phyloP scores from a whole-genome alignment of 1,140 invertebrate species.

The Ganaspis sp. region DNA sequence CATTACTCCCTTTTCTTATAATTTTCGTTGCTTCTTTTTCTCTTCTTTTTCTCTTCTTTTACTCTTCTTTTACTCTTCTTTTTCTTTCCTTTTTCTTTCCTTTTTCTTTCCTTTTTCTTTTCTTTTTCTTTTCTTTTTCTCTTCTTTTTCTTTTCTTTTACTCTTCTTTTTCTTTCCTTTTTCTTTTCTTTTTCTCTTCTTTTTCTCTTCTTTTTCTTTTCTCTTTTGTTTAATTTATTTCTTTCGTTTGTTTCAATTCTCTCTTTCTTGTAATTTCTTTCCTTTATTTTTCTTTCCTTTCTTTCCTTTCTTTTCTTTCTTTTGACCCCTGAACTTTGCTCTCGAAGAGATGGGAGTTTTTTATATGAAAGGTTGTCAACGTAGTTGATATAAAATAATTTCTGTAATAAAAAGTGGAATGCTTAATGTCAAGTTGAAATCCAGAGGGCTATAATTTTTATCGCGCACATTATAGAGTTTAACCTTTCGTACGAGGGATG shows the following conservation, averaged over 20 bases:
- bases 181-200: too few relatives aligned
- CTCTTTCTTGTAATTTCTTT: not conserved
- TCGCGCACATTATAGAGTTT: slow-evolving; percentile 5
- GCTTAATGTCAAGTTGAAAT: slow-evolving; percentile 13
- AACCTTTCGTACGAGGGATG: slow-evolving; percentile 4
- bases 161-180: too few relatives aligned
- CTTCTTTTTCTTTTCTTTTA: too few relatives aligned
- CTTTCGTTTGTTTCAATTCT: too few relatives aligned
- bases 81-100: not conserved
- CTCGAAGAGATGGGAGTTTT: not conserved
- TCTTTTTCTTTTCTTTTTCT: not conserved
- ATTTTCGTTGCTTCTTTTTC: not conserved
- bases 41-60: slow-evolving; percentile 24
- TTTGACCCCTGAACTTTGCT: too few relatives aligned
- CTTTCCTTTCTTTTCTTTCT: too few relatives aligned
- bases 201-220: not conserved
- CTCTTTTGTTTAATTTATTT: too few relatives aligned
- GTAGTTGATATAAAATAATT: not conserved
- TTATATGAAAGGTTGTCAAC: not conserved
- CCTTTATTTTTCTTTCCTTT: not conserved
- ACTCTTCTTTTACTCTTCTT: slow-evolving; percentile 20
- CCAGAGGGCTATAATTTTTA: slow-evolving; percentile 1
- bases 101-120: not conserved
- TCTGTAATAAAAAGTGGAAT: not conserved
- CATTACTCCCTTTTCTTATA: slow-evolving; percentile 8